Evolutionary conservation across 2,113 vertebrate species (phyloP).

Genomic region (Passer domesticus): DNA sequence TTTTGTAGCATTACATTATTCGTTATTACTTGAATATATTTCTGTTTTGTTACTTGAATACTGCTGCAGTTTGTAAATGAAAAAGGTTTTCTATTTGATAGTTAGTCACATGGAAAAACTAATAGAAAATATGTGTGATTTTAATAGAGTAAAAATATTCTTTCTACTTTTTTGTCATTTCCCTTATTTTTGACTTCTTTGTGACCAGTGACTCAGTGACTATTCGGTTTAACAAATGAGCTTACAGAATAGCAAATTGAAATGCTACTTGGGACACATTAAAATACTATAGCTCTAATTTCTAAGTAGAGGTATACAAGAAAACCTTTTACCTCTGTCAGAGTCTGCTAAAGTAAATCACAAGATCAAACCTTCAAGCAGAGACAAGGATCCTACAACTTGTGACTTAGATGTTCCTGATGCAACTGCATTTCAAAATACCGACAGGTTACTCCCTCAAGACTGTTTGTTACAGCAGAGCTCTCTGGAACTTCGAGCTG

Average conservation of each 20-base stretch:
- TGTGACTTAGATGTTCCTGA: background rate
- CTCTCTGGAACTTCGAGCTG: background rate
- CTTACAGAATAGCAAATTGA: background rate
- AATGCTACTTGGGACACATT: background rate
- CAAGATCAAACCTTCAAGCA: background rate
- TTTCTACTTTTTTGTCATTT: background rate
- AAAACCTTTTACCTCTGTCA: background rate
- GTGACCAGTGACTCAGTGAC: background rate
- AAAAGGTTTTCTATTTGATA: background rate
- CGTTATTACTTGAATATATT: background rate
- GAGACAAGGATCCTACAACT: background rate
- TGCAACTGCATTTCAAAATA: background rate
- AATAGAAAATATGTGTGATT: background rate
- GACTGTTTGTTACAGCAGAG: background rate
- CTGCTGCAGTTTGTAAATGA: background rate
- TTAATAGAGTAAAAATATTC: background rate
- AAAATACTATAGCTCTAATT: background rate
- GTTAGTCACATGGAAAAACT: background rate
- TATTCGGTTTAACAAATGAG: background rate
- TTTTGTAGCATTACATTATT: background rate
- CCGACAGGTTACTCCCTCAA: background rate
- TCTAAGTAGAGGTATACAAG: background rate
- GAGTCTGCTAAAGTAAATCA: background rate
- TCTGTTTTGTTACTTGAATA: background rate
- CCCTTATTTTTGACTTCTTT: background rate